phyloP scores from a whole-genome alignment of 2,797 vertebrate genomes.

The Urosaurus nigricauda region DNA sequence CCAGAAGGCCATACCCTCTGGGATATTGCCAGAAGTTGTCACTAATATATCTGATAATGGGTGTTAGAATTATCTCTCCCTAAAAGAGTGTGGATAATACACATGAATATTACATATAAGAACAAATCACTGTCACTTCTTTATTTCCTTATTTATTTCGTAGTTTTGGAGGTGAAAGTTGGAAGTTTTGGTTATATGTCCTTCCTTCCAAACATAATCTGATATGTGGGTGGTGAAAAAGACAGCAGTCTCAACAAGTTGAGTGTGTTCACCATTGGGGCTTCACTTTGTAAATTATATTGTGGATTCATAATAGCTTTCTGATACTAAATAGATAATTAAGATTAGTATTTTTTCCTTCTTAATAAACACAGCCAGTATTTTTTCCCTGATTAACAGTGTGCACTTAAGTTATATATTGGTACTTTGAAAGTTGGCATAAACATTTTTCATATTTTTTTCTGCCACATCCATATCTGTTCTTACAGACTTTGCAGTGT shows the following conservation, averaged over 20 bases:
- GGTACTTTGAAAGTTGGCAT: not conserved
- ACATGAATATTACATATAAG: not conserved
- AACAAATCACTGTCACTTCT: not conserved
- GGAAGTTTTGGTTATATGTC: not conserved
- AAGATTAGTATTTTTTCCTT: not conserved
- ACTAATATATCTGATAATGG: not conserved
- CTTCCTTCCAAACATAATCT: not conserved
- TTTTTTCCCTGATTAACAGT: not conserved
- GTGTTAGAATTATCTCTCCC: too few relatives aligned
- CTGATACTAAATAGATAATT: conserved; percentile 2
- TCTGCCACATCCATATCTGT: not conserved
- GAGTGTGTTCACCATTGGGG: not conserved
- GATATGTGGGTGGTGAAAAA: not conserved
- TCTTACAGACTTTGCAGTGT: not conserved
- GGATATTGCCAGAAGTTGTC: not conserved
- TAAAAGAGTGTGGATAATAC: not conserved
- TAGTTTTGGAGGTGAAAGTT: not conserved
- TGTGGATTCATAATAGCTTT: not conserved
- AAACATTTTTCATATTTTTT: not conserved
- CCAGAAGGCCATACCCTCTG: not conserved
- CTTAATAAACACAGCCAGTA: not conserved
- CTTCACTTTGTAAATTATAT: not conserved
- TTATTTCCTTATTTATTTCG: not conserved
- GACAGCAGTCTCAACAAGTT: not conserved
- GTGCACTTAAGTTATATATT: not conserved